Percentiles rank a stretch among this genome's conserved stretches.
phyloP scores from a whole-genome alignment of 2,888 invertebrate genomes.

The Cenopis cana region DNA sequence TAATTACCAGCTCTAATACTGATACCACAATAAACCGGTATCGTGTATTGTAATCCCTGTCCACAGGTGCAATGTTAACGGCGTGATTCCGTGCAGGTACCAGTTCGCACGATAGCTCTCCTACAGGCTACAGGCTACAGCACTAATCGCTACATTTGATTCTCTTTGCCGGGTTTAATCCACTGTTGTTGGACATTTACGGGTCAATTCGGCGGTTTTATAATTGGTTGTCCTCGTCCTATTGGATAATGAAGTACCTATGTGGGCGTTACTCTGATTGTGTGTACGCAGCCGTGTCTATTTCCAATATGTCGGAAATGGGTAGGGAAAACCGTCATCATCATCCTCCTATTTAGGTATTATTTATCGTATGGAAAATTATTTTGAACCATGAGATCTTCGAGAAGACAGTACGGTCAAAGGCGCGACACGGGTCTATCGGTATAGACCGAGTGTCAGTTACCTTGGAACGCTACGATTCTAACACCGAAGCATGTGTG shows the following conservation, averaged over 20 bases:
- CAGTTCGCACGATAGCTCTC: slow-evolving; percentile 24
- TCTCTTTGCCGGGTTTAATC: slow-evolving; percentile 28
- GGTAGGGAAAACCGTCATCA: no score
- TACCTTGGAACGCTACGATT: no score
- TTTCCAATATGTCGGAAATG: no score
- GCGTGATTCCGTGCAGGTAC: slow-evolving; percentile 28
- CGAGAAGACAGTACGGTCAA: no score
- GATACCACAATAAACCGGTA: slow-evolving; percentile 15
- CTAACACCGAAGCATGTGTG: no score
- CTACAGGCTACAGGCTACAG: no score
- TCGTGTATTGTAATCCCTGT: slow-evolving; percentile 42
- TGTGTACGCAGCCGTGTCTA: background rate
- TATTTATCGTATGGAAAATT: no score
- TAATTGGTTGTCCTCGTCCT: background rate
- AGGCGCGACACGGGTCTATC: no score
- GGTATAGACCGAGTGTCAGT: no score
- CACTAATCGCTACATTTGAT: slow-evolving; percentile 29
- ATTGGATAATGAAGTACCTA: background rate
- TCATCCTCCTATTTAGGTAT: no score
- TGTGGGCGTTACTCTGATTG: background rate
- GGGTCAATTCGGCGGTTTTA: slow-evolving; percentile 10
- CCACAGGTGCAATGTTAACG: slow-evolving; percentile 27
- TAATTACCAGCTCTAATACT: no score
- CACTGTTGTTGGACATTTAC: slow-evolving; percentile 25
- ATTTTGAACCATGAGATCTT: no score